Conservation (phyloP, 2,797 vertebrate genomes). For the Coccyzus lansbergi region DNA sequence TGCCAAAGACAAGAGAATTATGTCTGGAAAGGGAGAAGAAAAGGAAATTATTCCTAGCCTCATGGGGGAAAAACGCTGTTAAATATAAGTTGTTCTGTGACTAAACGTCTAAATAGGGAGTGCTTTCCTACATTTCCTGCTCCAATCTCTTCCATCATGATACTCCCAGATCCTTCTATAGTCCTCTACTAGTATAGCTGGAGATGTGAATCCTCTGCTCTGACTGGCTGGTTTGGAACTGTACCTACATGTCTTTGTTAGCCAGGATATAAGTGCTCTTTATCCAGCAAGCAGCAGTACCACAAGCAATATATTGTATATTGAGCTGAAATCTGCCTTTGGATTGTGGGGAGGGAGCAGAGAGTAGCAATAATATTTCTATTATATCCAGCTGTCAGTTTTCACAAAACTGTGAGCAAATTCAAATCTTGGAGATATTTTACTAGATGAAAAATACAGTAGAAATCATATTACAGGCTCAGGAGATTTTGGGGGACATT, state of each 20-base stretch:
- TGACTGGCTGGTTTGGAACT: background rate
- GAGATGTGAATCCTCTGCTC: background rate
- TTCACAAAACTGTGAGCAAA: background rate
- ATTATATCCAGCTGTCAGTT: background rate
- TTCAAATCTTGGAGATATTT: background rate
- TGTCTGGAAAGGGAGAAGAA: background rate
- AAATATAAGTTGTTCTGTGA: background rate
- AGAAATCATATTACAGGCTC: background rate
- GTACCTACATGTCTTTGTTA: background rate
- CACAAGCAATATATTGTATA: too few species aligned
- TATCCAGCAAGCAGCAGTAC: background rate
- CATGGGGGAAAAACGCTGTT: background rate
- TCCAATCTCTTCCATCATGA: background rate
- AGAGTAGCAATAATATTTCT: background rate
- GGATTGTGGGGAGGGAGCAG: background rate
- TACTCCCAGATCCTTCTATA: background rate
- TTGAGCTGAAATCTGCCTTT: background rate
- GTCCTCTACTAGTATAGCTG: background rate
- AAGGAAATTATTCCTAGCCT: background rate
- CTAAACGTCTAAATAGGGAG: rapidly evolving
- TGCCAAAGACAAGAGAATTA: background rate
- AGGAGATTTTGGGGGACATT: background rate
- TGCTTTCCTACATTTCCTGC: background rate
- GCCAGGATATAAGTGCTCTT: background rate
- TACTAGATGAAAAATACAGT: background rate